Percentiles rank a stretch among this genome's conserved stretches.
Evolutionary conservation across 1,140 invertebrate genomes (phyloP).

Genomic region (Nymphalis io): DNA sequence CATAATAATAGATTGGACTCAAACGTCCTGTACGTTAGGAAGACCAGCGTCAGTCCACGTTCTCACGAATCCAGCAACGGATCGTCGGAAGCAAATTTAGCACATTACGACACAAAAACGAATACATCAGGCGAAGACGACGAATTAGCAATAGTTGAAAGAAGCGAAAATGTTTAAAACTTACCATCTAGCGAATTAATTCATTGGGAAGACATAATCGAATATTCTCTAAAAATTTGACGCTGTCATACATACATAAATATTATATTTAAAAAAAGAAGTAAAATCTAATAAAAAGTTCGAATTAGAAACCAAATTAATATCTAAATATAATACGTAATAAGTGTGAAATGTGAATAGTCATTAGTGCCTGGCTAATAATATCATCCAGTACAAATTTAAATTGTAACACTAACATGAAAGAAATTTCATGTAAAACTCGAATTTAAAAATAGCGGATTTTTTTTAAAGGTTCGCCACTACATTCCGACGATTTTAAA

Average conservation of each 20-base stretch:
- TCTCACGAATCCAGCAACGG: conserved; percentile 73
- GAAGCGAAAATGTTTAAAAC: conserved; percentile 52
- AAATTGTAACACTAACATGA: conserved; percentile 2
- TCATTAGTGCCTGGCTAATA: conserved; percentile 16
- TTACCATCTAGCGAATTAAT: conserved; percentile 18
- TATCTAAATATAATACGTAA: background rate
- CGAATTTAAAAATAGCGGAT: background rate
- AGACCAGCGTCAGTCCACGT: conserved; percentile 66
- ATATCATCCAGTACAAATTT: conserved; percentile 28
- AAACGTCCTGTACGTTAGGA: conserved; percentile 69
- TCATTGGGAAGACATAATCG: background rate
- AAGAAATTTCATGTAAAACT: background rate
- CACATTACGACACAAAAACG: conserved; percentile 62
- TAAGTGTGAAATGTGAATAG: conserved; percentile 15
- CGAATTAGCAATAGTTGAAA: conserved; percentile 71
- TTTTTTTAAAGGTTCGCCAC: background rate
- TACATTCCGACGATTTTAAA: background rate
- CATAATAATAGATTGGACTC: conserved; percentile 61
- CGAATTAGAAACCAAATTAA: conserved; percentile 9
- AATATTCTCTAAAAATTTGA: conserved; percentile 18
- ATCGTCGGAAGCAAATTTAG: conserved; percentile 68
- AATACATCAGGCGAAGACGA: conserved; percentile 74
- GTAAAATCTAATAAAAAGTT: conserved; percentile 15
- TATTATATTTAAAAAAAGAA: background rate
- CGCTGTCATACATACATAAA: conserved; percentile 7